Conservation (phyloP, 1,140 invertebrate genomes). For the Scaptomyza pallida region DNA sequence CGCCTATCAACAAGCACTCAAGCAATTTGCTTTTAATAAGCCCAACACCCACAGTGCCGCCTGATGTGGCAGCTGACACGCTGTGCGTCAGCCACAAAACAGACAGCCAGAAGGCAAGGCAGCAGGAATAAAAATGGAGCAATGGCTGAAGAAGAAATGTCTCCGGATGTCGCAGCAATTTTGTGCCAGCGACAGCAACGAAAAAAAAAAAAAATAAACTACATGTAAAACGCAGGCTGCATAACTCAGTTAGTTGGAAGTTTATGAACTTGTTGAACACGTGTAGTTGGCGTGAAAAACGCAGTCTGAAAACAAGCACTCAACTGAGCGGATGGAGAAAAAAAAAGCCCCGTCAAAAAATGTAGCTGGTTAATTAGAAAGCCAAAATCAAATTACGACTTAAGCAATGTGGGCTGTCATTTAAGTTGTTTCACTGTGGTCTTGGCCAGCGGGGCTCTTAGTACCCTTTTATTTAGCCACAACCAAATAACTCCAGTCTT, state of each 20-base stretch:
- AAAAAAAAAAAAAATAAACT: slow-evolving; percentile 20
- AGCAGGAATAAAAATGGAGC: slow-evolving; percentile 15
- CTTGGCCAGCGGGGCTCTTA: slow-evolving; percentile 33
- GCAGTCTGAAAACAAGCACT: not conserved
- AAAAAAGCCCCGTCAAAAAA: slow-evolving; percentile 40
- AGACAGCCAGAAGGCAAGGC: not conserved
- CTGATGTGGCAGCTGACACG: slow-evolving; percentile 38
- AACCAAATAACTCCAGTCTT: slow-evolving; percentile 25
- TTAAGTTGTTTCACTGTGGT: slow-evolving; percentile 10
- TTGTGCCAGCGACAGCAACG: slow-evolving; percentile 13
- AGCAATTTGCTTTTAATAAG: slow-evolving; percentile 42
- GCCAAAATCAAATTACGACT: slow-evolving; percentile 48
- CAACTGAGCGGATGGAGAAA: not conserved
- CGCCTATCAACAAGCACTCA: slow-evolving; percentile 26
- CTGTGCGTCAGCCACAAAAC: slow-evolving; percentile 22
- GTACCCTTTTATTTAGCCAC: slow-evolving; percentile 31
- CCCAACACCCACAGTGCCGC: slow-evolving; percentile 40
- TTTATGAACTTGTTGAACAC: slow-evolving; percentile 75
- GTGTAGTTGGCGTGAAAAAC: slow-evolving; percentile 53
- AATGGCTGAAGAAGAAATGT: slow-evolving; percentile 55
- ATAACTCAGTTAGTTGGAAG: slow-evolving; percentile 49
- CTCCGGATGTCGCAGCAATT: slow-evolving; percentile 57
- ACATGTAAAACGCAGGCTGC: slow-evolving; percentile 45
- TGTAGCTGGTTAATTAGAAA: slow-evolving; percentile 59
- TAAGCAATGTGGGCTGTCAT: slow-evolving; percentile 12